Evolutionary conservation across 92 coral and sea anemone genomes (phyloP), one percentile per base, ranked within the genome.

Genomic region (Zoanthus solanderi): DNA sequence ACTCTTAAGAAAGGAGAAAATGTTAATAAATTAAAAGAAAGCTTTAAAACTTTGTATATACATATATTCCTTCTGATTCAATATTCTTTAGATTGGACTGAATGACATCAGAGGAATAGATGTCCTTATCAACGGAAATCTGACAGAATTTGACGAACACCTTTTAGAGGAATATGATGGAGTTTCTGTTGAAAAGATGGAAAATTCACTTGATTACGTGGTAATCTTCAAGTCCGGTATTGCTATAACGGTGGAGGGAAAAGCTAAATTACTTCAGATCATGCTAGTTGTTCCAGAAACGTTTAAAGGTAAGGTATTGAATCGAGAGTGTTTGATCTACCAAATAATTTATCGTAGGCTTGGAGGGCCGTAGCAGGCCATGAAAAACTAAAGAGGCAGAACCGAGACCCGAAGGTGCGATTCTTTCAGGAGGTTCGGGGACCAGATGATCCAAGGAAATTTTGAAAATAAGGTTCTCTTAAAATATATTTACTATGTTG

Each of bases 231-330:
- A 56, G 16, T 85, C 88, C 16, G 88, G 88, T 7, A 73, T 85
- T 5, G 18, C 54, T 31, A 67, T 85, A 48, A 72, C 50, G 37
- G 80, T 73, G 0, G 88, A 85, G 45, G 71, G 82, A 14, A 37
- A 23, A 17, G 23, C n/a, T 29, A 44, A 73, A 30, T 82, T 85
- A 11, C 71, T 85, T 4, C 88, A 85, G 52, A 67, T 93, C 34
- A 87, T 91, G 85, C 78, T 92, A 45, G 53, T 91, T 66, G 92
- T 91, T 0, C 96, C 96, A 11, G 87, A 84, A 30, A 34, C 32
- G 16, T 93, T 83, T 23, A 93, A 88, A 86, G 94, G 92, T 89
- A 30, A 13, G 29, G 12, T 5, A 52, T 52, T 23, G 23, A 23
- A 52, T 52, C 3, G 47, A 14, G 42, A 17, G 4, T 7, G 17